These are phyloP conservation scores for Macaria liturata DNA, from an alignment of 2,888 invertebrate species.

Conservation along the genomic window DNA sequence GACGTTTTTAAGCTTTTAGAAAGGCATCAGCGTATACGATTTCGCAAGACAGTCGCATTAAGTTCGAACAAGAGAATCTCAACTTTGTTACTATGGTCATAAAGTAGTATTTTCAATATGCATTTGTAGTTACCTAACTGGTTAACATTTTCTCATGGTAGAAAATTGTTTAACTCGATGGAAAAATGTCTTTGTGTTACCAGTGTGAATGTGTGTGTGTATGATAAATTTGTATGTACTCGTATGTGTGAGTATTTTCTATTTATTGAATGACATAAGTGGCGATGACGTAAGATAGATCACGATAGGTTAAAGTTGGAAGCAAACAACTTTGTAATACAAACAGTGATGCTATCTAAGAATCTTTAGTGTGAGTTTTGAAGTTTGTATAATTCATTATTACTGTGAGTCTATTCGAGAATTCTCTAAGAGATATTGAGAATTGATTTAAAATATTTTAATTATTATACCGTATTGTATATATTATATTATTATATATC, in stretches of 20 bases:
- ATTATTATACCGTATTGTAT: no score
- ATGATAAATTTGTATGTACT: conserved; percentile 11
- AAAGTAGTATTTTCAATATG: conserved; percentile 26
- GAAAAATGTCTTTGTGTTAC: conserved; percentile 24
- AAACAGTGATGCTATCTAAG: no score
- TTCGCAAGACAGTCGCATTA: conserved; percentile 21
- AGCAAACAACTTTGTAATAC: background rate
- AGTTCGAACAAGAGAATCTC: conserved; percentile 25
- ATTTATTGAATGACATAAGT: conserved; percentile 24
- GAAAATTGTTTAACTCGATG: conserved; percentile 31
- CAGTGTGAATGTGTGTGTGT: conserved; percentile 18
- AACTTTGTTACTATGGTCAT: conserved; percentile 20
- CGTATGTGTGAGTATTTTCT: conserved; percentile 11
- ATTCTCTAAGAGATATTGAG: no score
- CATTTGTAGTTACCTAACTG: conserved; percentile 27
- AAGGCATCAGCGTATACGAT: conserved; percentile 13
- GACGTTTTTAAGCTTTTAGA: conserved; percentile 1
- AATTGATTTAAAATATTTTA: no score
- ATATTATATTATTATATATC: no score
- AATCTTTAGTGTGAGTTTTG: no score
- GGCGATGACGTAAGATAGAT: background rate
- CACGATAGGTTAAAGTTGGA: background rate
- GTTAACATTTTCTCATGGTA: conserved; percentile 34
- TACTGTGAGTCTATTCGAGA: no score
- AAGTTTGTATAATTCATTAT: no score